Percentiles rank a stretch among this genome's conserved stretches.
Conservation (phyloP, 2,113 vertebrate species). For the Phylloscopus trochilus region DNA sequence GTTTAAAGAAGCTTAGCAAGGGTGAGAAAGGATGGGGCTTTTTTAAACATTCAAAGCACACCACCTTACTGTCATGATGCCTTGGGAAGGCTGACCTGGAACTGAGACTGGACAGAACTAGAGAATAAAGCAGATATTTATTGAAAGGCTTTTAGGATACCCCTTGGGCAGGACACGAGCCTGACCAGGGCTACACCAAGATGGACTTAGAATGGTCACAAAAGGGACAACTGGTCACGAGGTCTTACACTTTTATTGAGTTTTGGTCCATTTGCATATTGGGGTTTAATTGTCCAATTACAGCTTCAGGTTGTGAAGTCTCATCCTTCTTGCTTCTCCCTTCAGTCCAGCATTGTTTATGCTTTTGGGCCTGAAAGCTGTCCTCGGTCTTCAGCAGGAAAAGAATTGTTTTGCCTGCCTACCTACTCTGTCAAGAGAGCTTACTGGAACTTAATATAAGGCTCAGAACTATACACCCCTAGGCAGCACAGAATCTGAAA, state of each 20-base stretch:
- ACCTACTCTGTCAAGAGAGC: neutral
- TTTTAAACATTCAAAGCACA: neutral
- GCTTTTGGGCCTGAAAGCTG: neutral
- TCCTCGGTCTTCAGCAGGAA: neutral
- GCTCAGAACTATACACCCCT: neutral
- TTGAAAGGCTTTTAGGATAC: neutral
- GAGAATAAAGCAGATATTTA: neutral
- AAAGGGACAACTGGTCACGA: neutral
- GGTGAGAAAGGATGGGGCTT: rapidly evolving
- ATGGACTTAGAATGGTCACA: neutral
- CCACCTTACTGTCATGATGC: rapidly evolving
- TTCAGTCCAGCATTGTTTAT: neutral
- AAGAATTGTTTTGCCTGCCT: neutral
- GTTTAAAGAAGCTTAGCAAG: neutral
- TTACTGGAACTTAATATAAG: neutral
- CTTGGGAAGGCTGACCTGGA: neutral
- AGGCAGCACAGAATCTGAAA: neutral
- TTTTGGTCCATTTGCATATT: neutral
- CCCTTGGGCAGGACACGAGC: neutral
- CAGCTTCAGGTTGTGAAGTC: neutral
- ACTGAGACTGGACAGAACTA: neutral
- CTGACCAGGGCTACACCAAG: neutral
- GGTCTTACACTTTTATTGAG: neutral
- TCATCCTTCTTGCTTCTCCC: neutral
- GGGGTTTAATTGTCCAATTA: neutral